A percentile compares a stretch with the other conserved stretches of the same genome.
Evolutionary conservation across 2,888 invertebrate genomes (phyloP).

Genomic region (Buathra laborator): DNA sequence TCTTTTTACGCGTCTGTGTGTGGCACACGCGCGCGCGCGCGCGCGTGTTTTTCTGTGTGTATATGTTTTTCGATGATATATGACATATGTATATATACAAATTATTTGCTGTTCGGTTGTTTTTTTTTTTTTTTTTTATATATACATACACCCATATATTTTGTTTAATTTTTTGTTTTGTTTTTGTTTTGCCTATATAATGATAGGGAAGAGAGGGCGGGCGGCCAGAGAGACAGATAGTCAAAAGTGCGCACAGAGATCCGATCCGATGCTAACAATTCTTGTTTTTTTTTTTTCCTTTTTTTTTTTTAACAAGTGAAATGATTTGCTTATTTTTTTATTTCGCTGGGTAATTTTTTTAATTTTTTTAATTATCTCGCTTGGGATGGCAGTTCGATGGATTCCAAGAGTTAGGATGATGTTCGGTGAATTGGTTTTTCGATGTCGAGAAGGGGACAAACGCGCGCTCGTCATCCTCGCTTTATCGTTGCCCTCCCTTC

Average conservation of each 20-base stretch:
- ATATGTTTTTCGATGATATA: slow-evolving; percentile 64
- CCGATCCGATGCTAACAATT: neutral
- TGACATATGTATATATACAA: slow-evolving; percentile 70
- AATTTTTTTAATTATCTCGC: neutral
- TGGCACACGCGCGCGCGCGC: slow-evolving; percentile 24
- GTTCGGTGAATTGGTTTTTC: slow-evolving; percentile 14
- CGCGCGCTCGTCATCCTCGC: slow-evolving; percentile 29
- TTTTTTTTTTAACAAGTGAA: neutral
- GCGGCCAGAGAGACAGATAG: slow-evolving; percentile 55
- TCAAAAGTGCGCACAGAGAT: slow-evolving; percentile 63
- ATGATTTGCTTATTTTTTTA: neutral
- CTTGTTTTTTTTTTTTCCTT: neutral
- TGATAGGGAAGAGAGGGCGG: slow-evolving; percentile 65
- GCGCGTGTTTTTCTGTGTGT: slow-evolving; percentile 39
- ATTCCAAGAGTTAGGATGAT: slow-evolving; percentile 13
- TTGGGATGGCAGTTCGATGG: slow-evolving; percentile 18
- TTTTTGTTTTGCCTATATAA: slow-evolving; percentile 62
- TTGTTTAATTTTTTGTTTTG: slow-evolving; percentile 51
- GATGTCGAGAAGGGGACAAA: slow-evolving; percentile 19
- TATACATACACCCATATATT: slow-evolving; percentile 66
- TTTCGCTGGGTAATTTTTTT: neutral
- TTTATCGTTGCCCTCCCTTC: slow-evolving; percentile 1
- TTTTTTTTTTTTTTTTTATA: slow-evolving; percentile 69
- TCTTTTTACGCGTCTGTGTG: slow-evolving; percentile 41
- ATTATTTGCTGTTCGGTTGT: slow-evolving; percentile 64